These are phyloP conservation scores for Pristionchus mayeri DNA, from an alignment of 2,888 invertebrate genomes.

Conservation along the genomic window DNA sequence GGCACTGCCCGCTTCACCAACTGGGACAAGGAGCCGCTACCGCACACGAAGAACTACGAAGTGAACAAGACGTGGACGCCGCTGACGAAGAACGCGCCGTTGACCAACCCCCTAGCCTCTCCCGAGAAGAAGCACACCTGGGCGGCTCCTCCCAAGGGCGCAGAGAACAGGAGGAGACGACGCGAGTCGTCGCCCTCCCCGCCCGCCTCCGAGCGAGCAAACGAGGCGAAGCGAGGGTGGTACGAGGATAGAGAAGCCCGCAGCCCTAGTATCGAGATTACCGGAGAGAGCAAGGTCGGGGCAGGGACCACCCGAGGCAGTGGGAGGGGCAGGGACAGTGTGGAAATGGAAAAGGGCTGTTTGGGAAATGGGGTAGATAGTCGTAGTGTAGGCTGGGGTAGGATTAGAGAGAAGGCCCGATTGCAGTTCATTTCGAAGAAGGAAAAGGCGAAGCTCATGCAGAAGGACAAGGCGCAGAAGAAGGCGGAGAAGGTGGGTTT, in stretches of 20 bases:
- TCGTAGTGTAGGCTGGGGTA: not conserved
- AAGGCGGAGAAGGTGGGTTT: conserved; percentile 42
- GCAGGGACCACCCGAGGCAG: not conserved
- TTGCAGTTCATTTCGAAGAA: conserved; percentile 35
- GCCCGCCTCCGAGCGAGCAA: not conserved
- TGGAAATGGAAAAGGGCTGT: not conserved
- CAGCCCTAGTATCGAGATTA: conserved; percentile 44
- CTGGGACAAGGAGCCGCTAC: conserved; percentile 94
- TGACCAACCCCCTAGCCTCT: conserved; percentile 60
- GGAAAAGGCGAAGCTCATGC: conserved; percentile 19
- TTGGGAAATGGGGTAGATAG: not conserved
- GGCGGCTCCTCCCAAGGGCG: not conserved
- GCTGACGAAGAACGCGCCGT: conserved; percentile 46
- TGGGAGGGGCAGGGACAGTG: not conserved
- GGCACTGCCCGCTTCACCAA: conserved; percentile 91
- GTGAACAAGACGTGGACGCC: conserved; percentile 65
- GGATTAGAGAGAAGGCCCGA: not conserved
- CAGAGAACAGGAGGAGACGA: not conserved
- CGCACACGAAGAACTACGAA: conserved; percentile 79
- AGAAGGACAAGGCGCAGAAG: conserved; percentile 33
- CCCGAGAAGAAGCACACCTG: conserved; percentile 46
- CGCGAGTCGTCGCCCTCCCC: not conserved
- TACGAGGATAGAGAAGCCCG: conserved; percentile 45
- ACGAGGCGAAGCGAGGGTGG: conserved; percentile 45
- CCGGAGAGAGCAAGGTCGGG: conserved; percentile 43